Conservation (phyloP, 2,888 invertebrate species). For the Drosophila pseudotalamancana region DNA sequence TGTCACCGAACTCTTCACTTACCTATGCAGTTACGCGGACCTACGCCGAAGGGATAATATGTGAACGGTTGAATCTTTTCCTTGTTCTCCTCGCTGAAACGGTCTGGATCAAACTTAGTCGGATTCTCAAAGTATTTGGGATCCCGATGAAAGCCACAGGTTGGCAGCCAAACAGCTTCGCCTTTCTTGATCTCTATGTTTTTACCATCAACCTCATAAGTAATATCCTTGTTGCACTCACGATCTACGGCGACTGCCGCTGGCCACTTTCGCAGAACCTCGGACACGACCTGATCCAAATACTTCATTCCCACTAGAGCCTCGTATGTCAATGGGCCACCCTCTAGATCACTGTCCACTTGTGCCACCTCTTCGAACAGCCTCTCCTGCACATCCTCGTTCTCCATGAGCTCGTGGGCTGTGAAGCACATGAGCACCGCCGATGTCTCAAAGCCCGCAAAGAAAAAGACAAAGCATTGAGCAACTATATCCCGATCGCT, state of each 20-base stretch:
- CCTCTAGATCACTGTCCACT: conserved; percentile 83
- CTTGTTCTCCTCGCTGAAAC: conserved; percentile 87
- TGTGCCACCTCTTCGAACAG: conserved; percentile 86
- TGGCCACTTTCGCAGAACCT: conserved; percentile 86
- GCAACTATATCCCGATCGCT: conserved; percentile 86
- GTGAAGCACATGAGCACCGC: conserved; percentile 85
- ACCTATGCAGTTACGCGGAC: conserved; percentile 88
- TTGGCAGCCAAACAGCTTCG: conserved; percentile 81
- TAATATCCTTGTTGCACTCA: conserved; percentile 85
- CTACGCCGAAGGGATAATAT: conserved; percentile 86
- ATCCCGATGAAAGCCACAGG: conserved; percentile 85
- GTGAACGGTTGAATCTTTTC: conserved; percentile 84
- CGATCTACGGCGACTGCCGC: conserved; percentile 85
- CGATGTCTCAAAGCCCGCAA: conserved; percentile 86
- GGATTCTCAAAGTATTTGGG: conserved; percentile 86
- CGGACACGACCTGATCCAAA: conserved; percentile 86
- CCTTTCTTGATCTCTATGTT: conserved; percentile 77
- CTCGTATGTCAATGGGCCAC: conserved; percentile 85
- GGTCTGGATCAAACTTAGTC: conserved; percentile 86
- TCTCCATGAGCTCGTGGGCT: conserved; percentile 86
- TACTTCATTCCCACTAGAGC: conserved; percentile 86
- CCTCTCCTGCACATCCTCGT: conserved; percentile 86
- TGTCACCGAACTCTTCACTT: not conserved
- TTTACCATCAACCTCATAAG: conserved; percentile 69
- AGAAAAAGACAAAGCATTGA: conserved; percentile 86